phyloP scores from a whole-genome alignment of 1,140 invertebrate genomes.

The Saccostrea glomerata region DNA sequence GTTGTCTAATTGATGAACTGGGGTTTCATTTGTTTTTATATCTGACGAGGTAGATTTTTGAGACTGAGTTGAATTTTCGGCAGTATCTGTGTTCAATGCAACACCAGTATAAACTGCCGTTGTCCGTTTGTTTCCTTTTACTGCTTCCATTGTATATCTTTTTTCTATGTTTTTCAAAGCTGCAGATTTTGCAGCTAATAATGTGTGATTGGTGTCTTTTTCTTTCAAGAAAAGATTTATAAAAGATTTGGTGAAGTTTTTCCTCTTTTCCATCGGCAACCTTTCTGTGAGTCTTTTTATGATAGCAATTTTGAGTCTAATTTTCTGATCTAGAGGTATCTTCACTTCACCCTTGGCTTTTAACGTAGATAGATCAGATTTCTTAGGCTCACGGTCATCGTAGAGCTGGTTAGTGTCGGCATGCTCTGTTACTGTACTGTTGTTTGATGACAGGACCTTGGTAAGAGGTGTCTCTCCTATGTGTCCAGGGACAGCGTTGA shows the following conservation, averaged over 20 bases:
- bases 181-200: neutral
- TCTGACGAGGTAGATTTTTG: neutral
- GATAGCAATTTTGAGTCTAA: neutral
- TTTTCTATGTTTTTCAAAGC: neutral
- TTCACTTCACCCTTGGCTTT: neutral
- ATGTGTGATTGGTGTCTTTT: neutral
- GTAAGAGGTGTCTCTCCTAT: conserved; percentile 20
- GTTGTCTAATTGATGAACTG: neutral
- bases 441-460: neutral
- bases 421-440: neutral
- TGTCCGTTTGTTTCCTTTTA: neutral
- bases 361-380: neutral
- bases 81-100: neutral
- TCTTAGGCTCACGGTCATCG: neutral
- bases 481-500: neutral
- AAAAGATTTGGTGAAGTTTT: neutral
- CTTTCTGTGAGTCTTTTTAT: neutral
- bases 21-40: neutral
- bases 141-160: neutral
- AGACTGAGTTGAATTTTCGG: neutral
- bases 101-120: neutral
- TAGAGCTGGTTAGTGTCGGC: neutral
- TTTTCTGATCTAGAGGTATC: neutral
- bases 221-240: neutral
- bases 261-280: neutral